Evolutionary conservation across 2,888 invertebrate species (phyloP), one percentile per base, ranked within the genome.

Genomic region (Erpobdella octoculata): DNA sequence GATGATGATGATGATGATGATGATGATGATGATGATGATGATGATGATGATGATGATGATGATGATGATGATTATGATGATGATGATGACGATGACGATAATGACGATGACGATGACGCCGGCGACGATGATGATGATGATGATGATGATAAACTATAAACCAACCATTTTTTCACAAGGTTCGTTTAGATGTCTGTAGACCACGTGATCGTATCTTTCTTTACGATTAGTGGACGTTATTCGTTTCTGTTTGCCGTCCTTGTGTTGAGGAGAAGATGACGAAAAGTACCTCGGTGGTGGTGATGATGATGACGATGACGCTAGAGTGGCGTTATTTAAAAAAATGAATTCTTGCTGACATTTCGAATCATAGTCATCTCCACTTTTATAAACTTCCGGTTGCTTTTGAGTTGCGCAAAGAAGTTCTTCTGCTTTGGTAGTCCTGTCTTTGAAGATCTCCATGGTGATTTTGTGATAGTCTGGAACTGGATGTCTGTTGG

Each of bases 401-500:
- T n/a, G 12, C 46, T 41, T 12, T 12, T 41, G 46, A 6, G 36
- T 18, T 37, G n/a, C 36, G 38, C 69, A 69, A 2, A 18, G 58
- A 58, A 69, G 35, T 18, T 69, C 2, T 33, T 69, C 48, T 28
- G 69, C 53, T 53, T 1, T 58, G n/a, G 69, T 69, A 6, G 48
- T 58, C 8, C 58, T 28, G 25, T 69, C 69, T 21, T 53, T 69
- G 25, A 48, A 46, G 21, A 58, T 33, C 28, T 69, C 69, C 53
- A 69, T 25, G 25, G 46, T 41, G 0, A 69, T 2, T 37, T 69
- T 53, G 35, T 69, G 46, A 31, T 69, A 33, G 21, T 58, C 58
- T 6, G 69, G 58, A 0, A 69, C n/a, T 2, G 69, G 69, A 6
- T 69, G 58, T 36, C 69, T 69, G 67, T n/a, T n/a, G n/a, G n/a